phyloP scores from a whole-genome alignment of 2,797 vertebrate species.

The Coracias cyanogaster region DNA sequence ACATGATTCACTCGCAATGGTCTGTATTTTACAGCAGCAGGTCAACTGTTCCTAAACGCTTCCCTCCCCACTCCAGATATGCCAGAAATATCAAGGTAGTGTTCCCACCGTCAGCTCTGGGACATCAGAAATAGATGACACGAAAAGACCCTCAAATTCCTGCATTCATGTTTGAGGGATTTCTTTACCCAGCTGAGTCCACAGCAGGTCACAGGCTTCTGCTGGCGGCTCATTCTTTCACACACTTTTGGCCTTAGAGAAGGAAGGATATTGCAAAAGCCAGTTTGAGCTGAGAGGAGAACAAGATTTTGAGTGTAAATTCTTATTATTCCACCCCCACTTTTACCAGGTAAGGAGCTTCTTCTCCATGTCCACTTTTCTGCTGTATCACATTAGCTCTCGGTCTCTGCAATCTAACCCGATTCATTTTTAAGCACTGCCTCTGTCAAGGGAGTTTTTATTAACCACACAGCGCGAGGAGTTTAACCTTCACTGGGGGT shows the following conservation, averaged over 20 bases:
- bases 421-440: neutral
- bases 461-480: neutral
- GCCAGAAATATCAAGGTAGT: neutral
- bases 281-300: neutral
- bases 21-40: neutral
- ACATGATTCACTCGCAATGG: rapidly evolving
- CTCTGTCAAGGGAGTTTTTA: neutral
- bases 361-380: neutral
- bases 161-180: neutral
- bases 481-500: neutral
- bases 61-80: neutral
- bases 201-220: neutral
- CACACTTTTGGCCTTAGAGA: neutral
- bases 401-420: neutral
- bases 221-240: neutral
- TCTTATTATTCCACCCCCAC: neutral
- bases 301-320: neutral
- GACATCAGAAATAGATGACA: slow-evolving; percentile 25
- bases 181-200: neutral
- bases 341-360: neutral
- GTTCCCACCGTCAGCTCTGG: neutral
- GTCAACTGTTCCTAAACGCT: neutral
- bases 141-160: neutral
- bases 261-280: neutral
- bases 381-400: neutral